Conservation (phyloP, 1,140 invertebrate genomes). For the Sarcophaga peregrina region DNA sequence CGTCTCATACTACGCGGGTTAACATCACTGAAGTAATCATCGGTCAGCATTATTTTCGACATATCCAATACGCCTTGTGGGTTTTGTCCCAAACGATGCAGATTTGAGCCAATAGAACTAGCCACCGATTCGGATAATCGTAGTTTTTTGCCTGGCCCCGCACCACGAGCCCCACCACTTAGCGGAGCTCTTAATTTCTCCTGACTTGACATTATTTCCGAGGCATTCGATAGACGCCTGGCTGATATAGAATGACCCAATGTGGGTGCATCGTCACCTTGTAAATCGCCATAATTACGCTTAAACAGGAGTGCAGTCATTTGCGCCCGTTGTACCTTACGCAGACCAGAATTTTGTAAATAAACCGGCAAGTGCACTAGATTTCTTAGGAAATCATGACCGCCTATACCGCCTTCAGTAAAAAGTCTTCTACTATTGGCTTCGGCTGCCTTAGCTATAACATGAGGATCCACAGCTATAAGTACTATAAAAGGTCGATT, state of each 20-base stretch:
- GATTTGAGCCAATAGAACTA: conserved; percentile 87
- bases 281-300: conserved; percentile 58
- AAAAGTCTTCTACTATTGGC: conserved; percentile 87
- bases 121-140: conserved; percentile 88
- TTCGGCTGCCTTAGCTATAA: conserved; percentile 96
- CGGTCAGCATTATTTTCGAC: conserved; percentile 88
- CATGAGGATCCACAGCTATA: conserved; percentile 95
- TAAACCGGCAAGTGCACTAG: conserved; percentile 98
- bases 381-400: conserved; percentile 94
- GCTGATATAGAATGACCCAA: conserved; percentile 74
- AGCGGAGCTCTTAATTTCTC: conserved; percentile 73
- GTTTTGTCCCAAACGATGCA: conserved; percentile 77
- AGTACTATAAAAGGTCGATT: conserved; percentile 93
- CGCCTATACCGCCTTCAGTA: conserved; percentile 89
- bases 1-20: conserved; percentile 96
- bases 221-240: conserved; percentile 81
- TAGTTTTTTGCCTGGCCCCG: conserved; percentile 73
- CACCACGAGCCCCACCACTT: conserved; percentile 57
- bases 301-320: conserved; percentile 74
- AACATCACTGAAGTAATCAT: conserved; percentile 97
- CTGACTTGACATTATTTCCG: conserved; percentile 81
- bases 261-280: conserved; percentile 62
- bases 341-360: conserved; percentile 93
- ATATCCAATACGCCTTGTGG: conserved; percentile 75
- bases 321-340: conserved; percentile 88